Conservation (phyloP, 2,888 invertebrate genomes). For the Nebria brevicollis region DNA sequence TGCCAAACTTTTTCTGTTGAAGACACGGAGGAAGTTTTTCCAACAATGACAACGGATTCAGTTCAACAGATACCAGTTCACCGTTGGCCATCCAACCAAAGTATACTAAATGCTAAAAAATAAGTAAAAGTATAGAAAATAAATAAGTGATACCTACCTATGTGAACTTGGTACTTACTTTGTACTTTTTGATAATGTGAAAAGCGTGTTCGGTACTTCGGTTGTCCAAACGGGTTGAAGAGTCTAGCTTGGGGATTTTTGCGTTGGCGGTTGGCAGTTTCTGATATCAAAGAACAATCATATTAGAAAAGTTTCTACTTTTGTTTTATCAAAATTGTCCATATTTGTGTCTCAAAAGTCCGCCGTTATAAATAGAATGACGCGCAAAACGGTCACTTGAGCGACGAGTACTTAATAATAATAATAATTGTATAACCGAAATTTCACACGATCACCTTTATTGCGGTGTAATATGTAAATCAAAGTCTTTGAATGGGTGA, state of each 20-base stretch:
- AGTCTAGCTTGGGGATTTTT: conserved; percentile 61
- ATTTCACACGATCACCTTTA: background rate
- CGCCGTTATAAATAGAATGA: too few relatives aligned
- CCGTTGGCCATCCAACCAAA: conserved; percentile 74
- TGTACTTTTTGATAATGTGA: conserved; percentile 61
- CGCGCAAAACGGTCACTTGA: background rate
- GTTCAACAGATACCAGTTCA: conserved; percentile 81
- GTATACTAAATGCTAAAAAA: conserved; percentile 75
- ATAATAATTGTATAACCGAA: background rate
- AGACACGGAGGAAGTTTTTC: conserved; percentile 78
- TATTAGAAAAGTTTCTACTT: background rate
- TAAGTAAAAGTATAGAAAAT: background rate
- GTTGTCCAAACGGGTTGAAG: conserved; percentile 35
- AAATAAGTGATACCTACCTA: background rate
- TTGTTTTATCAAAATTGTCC: too few relatives aligned
- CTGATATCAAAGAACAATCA: conserved; percentile 52
- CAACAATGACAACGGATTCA: conserved; percentile 75
- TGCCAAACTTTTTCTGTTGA: conserved; percentile 73
- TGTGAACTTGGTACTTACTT: conserved; percentile 26
- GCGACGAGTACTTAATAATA: background rate
- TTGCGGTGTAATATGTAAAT: background rate
- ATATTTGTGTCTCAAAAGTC: background rate
- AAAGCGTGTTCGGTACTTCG: conserved; percentile 57
- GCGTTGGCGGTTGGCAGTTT: conserved; percentile 59
- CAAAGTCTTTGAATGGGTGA: background rate